Evolutionary conservation across 2,888 invertebrate genomes (phyloP).

Genomic region (Automeris io): DNA sequence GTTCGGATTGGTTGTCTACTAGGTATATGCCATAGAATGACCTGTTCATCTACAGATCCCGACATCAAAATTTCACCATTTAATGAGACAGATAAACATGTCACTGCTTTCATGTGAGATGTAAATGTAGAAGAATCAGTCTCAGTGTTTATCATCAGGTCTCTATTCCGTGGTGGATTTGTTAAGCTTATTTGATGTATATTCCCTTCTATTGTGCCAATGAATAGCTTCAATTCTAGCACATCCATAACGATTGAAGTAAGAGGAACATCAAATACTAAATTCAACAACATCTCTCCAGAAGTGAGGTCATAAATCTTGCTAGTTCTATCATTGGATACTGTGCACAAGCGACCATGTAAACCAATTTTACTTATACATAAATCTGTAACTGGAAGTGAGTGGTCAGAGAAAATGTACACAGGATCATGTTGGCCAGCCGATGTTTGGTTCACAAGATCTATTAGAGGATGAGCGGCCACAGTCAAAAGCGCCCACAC

Average conservation of each 20-base stretch:
- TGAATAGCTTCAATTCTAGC: constrained; percentile 82
- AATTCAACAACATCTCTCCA: constrained; percentile 82
- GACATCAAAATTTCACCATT: constrained; percentile 85
- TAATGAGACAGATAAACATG: constrained; percentile 83
- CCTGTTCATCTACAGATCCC: constrained; percentile 84
- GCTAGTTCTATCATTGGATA: constrained; percentile 89
- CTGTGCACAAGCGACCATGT: constrained; percentile 83
- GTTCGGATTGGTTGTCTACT: constrained; percentile 85
- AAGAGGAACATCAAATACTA: constrained; percentile 84
- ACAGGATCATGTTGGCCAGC: constrained; percentile 79
- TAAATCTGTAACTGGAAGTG: constrained; percentile 86
- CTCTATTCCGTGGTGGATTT: constrained; percentile 81
- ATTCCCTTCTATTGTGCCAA: constrained; percentile 84
- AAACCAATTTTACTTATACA: constrained; percentile 83
- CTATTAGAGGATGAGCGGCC: constrained; percentile 69
- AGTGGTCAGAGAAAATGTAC: constrained; percentile 87
- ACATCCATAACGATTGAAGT: constrained; percentile 82
- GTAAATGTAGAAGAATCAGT: constrained; percentile 70
- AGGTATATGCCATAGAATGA: constrained; percentile 88
- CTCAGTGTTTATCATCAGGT: constrained; percentile 79
- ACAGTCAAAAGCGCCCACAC: constrained; percentile 85
- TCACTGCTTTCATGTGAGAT: constrained; percentile 83
- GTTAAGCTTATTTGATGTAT: constrained; percentile 83
- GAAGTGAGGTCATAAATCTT: constrained; percentile 86
- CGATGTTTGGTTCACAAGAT: constrained; percentile 62